Percentiles rank a stretch among this genome's conserved stretches.
Evolutionary conservation across 2,113 vertebrate species (phyloP).

Genomic region (Saguinus imperator): DNA sequence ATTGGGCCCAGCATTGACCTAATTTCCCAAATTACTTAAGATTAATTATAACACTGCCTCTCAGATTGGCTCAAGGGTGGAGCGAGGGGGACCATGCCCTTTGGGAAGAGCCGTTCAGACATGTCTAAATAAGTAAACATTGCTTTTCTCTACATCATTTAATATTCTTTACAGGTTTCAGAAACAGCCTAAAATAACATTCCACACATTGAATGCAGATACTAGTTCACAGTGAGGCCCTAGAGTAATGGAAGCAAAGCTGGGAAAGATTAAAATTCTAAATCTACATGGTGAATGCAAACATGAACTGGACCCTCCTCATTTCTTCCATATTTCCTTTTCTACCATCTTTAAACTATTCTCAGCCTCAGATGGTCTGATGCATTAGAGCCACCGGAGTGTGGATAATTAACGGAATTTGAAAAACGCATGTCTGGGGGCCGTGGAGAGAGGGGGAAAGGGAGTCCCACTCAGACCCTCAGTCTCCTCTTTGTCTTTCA

Average conservation of each 20-base stretch:
- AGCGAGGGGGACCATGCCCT: background rate
- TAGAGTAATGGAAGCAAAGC: background rate
- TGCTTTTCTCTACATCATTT: background rate
- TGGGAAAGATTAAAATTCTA: background rate
- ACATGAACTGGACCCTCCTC: rapidly evolving
- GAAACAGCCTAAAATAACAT: background rate
- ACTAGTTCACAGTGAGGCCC: background rate
- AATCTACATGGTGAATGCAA: background rate
- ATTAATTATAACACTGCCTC: background rate
- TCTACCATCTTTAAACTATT: background rate
- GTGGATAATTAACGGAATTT: background rate
- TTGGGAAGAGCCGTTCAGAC: background rate
- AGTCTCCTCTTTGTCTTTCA: background rate
- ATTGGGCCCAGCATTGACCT: background rate
- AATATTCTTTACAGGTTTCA: background rate
- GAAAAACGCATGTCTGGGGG: background rate
- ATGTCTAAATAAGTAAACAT: too few relatives aligned
- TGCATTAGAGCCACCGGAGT: background rate
- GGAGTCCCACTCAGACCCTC: background rate
- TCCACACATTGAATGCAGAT: background rate
- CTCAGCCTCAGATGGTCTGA: background rate
- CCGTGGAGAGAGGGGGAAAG: background rate
- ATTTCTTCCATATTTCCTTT: background rate
- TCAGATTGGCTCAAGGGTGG: background rate
- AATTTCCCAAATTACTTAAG: background rate